Evolutionary conservation across 1,140 invertebrate genomes (phyloP).

Genomic region (Rhyzopertha dominica): DNA sequence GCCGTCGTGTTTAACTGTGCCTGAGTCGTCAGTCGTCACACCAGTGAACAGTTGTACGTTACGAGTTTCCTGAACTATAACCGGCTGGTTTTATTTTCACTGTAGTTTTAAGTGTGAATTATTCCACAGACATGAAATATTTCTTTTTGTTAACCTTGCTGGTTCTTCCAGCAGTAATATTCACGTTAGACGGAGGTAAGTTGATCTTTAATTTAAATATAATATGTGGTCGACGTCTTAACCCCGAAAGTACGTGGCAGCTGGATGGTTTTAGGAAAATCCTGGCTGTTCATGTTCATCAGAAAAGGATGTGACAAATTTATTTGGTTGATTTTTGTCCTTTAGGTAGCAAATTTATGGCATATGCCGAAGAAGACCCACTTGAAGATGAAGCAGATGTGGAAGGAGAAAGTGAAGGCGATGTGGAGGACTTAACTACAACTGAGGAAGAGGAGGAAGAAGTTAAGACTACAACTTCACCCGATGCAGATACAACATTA

Average conservation of each 20-base stretch:
- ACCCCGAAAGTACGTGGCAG: conserved; percentile 30
- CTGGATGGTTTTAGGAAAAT: too few relatives aligned
- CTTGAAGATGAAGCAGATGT: conserved; percentile 71
- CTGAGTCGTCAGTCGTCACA: too few relatives aligned
- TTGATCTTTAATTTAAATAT: conserved; percentile 25
- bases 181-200: conserved; percentile 55
- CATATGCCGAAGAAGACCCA: conserved; percentile 68
- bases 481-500: conserved; percentile 87
- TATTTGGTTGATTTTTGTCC: conserved; percentile 8
- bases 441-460: conserved; percentile 66
- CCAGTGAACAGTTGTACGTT: too few relatives aligned
- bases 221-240: conserved; percentile 13
- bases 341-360: conserved; percentile 56
- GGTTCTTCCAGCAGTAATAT: conserved; percentile 53
- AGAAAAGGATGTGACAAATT: too few relatives aligned
- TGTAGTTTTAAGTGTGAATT: too few relatives aligned
- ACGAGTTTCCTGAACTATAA: too few relatives aligned
- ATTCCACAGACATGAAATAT: too few relatives aligned
- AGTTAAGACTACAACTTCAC: conserved; percentile 69
- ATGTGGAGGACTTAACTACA: conserved; percentile 54
- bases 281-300: too few relatives aligned
- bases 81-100: too few relatives aligned
- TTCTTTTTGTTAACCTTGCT: conserved; percentile 53
- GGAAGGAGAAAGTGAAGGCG: conserved; percentile 62
- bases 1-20: too few relatives aligned